Conservation (phyloP, 1,140 invertebrate genomes). For the Drosophila mauritiana region DNA sequence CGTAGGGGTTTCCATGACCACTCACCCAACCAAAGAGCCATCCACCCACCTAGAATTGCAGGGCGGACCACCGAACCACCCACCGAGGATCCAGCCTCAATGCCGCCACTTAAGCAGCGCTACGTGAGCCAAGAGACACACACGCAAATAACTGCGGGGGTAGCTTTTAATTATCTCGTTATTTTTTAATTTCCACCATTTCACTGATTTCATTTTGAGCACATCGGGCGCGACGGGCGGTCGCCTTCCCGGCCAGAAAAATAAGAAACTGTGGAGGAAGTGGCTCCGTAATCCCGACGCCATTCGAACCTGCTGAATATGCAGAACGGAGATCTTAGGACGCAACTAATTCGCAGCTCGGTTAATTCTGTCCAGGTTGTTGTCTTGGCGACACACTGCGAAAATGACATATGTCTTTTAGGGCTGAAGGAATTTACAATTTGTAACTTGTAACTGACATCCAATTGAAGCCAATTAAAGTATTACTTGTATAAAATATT, state of each 20-base stretch:
- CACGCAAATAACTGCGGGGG: conserved; percentile 71
- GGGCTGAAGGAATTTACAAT: too few species aligned
- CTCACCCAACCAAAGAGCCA: background rate
- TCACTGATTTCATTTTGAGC: conserved; percentile 75
- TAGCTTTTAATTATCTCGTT: conserved; percentile 81
- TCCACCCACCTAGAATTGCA: conserved; percentile 6
- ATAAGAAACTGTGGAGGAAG: conserved; percentile 4
- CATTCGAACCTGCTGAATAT: conserved; percentile 31
- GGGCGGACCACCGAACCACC: conserved; percentile 1
- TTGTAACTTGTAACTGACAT: too few species aligned
- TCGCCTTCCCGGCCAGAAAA: conserved; percentile 13
- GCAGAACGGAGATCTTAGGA: conserved; percentile 42
- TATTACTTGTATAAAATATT: too few species aligned
- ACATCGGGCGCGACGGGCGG: conserved; percentile 54
- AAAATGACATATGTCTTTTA: background rate
- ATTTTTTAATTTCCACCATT: conserved; percentile 81
- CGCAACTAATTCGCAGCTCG: conserved; percentile 59
- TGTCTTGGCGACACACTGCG: conserved; percentile 21
- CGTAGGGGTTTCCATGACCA: conserved; percentile 12
- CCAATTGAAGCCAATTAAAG: too few species aligned
- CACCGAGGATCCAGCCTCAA: conserved; percentile 48
- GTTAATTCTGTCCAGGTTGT: conserved; percentile 45
- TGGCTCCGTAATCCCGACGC: conserved; percentile 18
- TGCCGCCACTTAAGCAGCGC: conserved; percentile 72
- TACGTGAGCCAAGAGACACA: conserved; percentile 66